Base-by-base conservation (phyloP, 2,888 invertebrate genomes). In the Hemaris fuciformis region DNA sequence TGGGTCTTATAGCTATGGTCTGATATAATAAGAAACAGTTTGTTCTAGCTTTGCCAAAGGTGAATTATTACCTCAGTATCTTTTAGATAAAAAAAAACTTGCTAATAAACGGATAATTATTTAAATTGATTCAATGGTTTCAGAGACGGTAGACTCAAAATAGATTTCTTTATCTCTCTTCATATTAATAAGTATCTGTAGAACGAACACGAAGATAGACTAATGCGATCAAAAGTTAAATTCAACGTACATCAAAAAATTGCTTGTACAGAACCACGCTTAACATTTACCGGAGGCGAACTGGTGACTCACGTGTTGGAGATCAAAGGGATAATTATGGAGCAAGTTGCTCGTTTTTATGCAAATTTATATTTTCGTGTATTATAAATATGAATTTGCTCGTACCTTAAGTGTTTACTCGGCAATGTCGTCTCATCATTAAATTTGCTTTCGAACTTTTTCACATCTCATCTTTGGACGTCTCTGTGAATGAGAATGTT, bases 251-350 rank as follows among this genome's bases (percentile, higher is more conserved):
- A 18, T 25, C n/a, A 18, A 53, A 60, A 53, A 25, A 25, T 64
- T 68, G 61, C 22, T 62, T 70, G 70, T 65, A 70, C 41, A 62
- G 62, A 63, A 43, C 59, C 63, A 69, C 66, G 67, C 71, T 76
- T 68, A 65, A 73, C 73, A 75, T 70, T 75, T 77, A 71, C 61
- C 65, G 61, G 62, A 64, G 66, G 71, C 68, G 75, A 80, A 80
- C 77, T 73, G 75, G 72, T 75, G 71, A 74, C 68, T 81, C 74
- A 74, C 73, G 73, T 77, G 79, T 72, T 72, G 66, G 64, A 79
- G 74, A 79, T 81, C 79, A 85, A 85, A 83, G 76, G 76, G 68
- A 77, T 80, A 77, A 79, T 79, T 79, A 81, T 69, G 68, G 63
- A 70, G 71, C 66, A 73, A 75, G 75, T 75, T 76, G 68, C 72